A percentile compares a stretch with the other conserved stretches of the same genome.
Evolutionary conservation across 2,113 vertebrate genomes (phyloP).

Genomic region (Corydoras sp.): DNA sequence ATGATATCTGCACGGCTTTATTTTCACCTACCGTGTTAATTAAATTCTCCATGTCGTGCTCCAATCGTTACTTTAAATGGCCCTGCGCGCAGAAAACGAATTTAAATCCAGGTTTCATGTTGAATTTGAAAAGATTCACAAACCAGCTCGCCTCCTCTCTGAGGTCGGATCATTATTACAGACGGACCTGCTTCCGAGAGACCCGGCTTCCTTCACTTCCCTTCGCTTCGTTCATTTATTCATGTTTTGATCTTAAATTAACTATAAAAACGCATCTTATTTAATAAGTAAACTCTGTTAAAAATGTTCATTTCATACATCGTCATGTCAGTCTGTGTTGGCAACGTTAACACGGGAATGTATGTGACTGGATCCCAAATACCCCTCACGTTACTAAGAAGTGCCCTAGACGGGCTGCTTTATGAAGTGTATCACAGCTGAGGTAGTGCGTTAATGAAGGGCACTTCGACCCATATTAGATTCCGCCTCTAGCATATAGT

Average conservation of each 20-base stretch:
- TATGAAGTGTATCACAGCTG: neutral
- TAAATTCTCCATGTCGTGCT: constrained; percentile 50
- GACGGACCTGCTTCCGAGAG: constrained; percentile 30
- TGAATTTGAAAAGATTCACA: neutral
- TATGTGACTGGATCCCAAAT: neutral
- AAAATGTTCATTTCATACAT: neutral
- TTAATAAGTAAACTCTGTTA: too few species aligned
- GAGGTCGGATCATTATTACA: constrained; percentile 14
- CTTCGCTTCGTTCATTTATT: neutral
- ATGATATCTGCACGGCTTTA: neutral
- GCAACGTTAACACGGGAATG: neutral
- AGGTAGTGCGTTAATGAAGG: neutral
- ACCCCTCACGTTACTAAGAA: neutral
- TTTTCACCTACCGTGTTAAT: constrained; percentile 48
- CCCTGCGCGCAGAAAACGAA: neutral
- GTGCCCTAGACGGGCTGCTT: neutral
- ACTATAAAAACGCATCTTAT: too few species aligned
- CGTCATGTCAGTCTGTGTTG: neutral
- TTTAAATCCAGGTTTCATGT: neutral
- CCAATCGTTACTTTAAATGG: neutral
- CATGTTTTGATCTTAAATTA: too few species aligned
- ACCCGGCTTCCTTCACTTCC: neutral
- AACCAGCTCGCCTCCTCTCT: neutral
- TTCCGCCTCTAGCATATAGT: neutral
- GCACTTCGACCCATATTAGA: too few species aligned